A percentile compares a stretch with the other conserved stretches of the same genome.
Conservation (phyloP, 2,113 vertebrate species). For the Lycaon pictus region DNA sequence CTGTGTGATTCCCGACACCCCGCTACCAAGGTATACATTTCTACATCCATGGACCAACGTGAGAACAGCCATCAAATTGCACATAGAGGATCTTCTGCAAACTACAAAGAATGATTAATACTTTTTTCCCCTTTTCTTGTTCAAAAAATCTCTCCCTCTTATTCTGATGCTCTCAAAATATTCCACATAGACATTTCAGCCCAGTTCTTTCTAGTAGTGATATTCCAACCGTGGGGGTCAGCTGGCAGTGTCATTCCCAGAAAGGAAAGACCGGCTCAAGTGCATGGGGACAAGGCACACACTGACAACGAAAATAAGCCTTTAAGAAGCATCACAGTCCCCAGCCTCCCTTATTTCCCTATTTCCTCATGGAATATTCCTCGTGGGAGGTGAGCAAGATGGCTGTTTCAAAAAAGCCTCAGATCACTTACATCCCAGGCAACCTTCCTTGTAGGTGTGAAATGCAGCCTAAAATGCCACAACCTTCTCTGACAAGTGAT, state of each 20-base stretch:
- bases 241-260: neutral
- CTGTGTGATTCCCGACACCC: neutral
- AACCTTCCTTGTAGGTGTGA: constrained; percentile 55
- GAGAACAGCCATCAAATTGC: neutral
- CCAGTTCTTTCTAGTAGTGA: neutral
- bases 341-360: neutral
- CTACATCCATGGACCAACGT: neutral
- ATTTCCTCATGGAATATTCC: neutral
- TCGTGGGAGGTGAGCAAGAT: neutral
- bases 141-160: neutral
- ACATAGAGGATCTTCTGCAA: neutral
- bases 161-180: neutral
- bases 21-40: neutral
- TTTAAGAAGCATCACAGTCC: neutral
- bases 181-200: neutral
- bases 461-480: constrained; percentile 39
- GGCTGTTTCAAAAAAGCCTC: neutral
- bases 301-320: constrained; percentile 43
- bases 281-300: neutral
- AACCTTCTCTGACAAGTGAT: constrained; percentile 57
- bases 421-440: constrained; percentile 54
- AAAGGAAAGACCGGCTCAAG: neutral
- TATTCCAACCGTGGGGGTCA: neutral
- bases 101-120: neutral
- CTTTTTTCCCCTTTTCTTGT: neutral